phyloP scores from a whole-genome alignment of 2,888 invertebrate genomes.

The Tiliacea aurago region DNA sequence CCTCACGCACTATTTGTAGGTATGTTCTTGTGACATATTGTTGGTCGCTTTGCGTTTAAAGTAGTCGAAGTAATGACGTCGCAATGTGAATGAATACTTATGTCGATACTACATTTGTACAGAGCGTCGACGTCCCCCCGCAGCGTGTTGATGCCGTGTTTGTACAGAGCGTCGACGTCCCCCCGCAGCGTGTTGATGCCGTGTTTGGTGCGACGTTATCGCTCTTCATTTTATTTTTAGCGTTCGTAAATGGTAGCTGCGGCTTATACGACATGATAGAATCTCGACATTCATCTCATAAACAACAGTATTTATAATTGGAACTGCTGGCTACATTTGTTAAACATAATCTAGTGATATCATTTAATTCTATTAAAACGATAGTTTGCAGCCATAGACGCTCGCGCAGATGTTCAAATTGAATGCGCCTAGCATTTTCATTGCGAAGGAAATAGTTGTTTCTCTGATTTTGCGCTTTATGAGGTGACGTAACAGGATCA shows the following conservation, averaged over 20 bases:
- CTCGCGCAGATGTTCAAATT: constrained; percentile 23
- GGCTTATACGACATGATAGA: constrained; percentile 18
- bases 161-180: constrained; percentile 28
- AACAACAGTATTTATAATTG: constrained; percentile 19
- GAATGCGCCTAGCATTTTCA: constrained; percentile 38
- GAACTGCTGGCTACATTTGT: constrained; percentile 17
- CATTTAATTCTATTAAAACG: not conserved
- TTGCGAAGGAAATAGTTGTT: constrained; percentile 48
- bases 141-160: constrained; percentile 30
- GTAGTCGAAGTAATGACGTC: constrained; percentile 77
- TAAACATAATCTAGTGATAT: constrained; percentile 2
- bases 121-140: constrained; percentile 27
- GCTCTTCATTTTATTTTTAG: constrained; percentile 51
- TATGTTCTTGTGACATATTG: constrained; percentile 81
- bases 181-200: constrained; percentile 25
- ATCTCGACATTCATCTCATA: constrained; percentile 17
- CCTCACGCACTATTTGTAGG: constrained; percentile 76
- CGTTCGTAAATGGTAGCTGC: constrained; percentile 31
- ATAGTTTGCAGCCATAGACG: constrained; percentile 19
- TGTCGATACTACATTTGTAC: constrained; percentile 32
- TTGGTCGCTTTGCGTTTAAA: constrained; percentile 79
- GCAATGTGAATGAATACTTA: constrained; percentile 69
- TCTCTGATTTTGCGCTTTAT: constrained; percentile 27
- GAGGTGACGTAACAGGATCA: constrained; percentile 41
- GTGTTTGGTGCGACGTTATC: constrained; percentile 32